These are phyloP conservation scores for Gallinago undulata DNA, from an alignment of 2,113 vertebrate species.

Conservation along the genomic window DNA sequence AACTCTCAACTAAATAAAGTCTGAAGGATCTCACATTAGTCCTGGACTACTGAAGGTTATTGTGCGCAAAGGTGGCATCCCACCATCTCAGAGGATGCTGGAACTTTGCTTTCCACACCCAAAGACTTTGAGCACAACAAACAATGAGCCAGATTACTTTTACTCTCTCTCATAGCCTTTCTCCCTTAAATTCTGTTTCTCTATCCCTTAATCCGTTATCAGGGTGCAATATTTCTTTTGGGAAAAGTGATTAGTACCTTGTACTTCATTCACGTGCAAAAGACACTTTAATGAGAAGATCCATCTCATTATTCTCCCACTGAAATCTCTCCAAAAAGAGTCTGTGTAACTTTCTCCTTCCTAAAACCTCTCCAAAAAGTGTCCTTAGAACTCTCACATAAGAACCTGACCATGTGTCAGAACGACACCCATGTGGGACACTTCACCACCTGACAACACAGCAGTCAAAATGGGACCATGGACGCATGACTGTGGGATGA, in stretches of 20 bases:
- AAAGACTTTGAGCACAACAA: background rate
- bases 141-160: background rate
- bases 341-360: background rate
- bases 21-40: background rate
- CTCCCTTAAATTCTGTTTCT: background rate
- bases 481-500: background rate
- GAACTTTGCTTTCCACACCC: background rate
- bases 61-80: rapidly evolving
- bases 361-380: background rate
- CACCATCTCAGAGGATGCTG: background rate
- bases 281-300: background rate
- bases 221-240: background rate
- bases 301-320: background rate
- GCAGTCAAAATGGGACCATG: background rate
- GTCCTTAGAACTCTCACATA: background rate
- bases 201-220: background rate
- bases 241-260: background rate
- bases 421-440: background rate
- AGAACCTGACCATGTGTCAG: background rate
- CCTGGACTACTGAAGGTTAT: background rate
- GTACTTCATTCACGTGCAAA: background rate
- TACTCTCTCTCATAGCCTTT: background rate
- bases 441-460: background rate
- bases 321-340: background rate
- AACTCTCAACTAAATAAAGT: background rate